These are phyloP conservation scores for Entomyzon cyanotis DNA, from an alignment of 2,113 vertebrate genomes.

Conservation along the genomic window DNA sequence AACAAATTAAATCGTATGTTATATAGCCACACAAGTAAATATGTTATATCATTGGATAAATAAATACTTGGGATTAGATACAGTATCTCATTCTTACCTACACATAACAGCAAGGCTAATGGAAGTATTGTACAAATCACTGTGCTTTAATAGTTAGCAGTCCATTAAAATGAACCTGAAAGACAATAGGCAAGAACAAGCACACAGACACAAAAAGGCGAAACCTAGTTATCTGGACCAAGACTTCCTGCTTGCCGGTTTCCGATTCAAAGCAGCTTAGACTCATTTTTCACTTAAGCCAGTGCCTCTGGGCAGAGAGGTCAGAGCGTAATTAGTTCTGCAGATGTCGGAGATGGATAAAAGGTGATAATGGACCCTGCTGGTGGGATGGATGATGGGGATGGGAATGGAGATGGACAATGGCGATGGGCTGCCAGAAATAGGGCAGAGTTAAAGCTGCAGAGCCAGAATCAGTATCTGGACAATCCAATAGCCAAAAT, in stretches of 20 bases:
- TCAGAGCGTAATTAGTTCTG: not conserved
- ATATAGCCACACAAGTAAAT: constrained; percentile 51
- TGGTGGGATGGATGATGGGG: not conserved
- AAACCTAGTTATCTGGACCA: not conserved
- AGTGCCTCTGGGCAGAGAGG: not conserved
- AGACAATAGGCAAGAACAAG: constrained; percentile 10
- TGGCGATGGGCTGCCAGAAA: not conserved
- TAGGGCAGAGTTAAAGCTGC: not conserved
- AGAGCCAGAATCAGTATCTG: not conserved
- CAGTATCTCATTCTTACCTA: constrained; percentile 2
- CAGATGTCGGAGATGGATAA: not conserved
- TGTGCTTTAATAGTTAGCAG: constrained; percentile 21
- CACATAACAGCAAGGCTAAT: not conserved
- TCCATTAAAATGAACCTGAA: constrained; percentile 12
- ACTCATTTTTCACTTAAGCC: constrained; percentile 31
- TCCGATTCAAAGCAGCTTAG: not conserved
- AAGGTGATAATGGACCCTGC: not conserved
- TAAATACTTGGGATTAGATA: constrained; percentile 57
- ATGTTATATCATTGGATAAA: constrained; percentile 37
- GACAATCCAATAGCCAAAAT: not conserved
- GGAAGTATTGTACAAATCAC: constrained; percentile 21
- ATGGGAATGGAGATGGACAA: not conserved
- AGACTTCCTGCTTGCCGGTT: not conserved
- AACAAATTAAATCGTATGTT: constrained; percentile 50
- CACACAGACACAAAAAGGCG: not conserved